Evolutionary conservation across 1,140 invertebrate genomes (phyloP).

Genomic region (Drosophila auraria): DNA sequence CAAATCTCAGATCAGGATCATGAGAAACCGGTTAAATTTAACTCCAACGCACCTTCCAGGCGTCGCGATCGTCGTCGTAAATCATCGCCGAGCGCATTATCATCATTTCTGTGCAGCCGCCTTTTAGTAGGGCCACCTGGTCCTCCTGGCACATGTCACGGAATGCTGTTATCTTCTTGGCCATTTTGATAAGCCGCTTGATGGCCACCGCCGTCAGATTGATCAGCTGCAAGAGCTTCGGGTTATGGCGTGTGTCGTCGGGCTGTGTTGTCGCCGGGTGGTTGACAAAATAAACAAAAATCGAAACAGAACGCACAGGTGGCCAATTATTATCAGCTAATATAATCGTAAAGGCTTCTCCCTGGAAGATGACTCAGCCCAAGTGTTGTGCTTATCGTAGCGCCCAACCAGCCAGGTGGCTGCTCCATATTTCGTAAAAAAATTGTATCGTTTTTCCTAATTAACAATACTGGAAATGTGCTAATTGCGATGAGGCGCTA

Average conservation of each 20-base stretch:
- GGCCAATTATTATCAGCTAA: slow-evolving; percentile 44
- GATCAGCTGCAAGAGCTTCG: slow-evolving; percentile 92
- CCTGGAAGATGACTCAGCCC: slow-evolving; percentile 48
- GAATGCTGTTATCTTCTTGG: slow-evolving; percentile 94
- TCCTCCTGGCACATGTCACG: slow-evolving; percentile 96
- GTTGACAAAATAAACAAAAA: slow-evolving; percentile 33
- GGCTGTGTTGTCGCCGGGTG: slow-evolving; percentile 80
- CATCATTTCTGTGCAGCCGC: slow-evolving; percentile 92
- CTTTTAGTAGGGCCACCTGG: slow-evolving; percentile 95
- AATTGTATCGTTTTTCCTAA: slow-evolving; percentile 76
- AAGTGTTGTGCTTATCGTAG: slow-evolving; percentile 50
- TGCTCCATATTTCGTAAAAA: slow-evolving; percentile 53
- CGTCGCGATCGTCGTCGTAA: slow-evolving; percentile 93
- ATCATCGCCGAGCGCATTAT: slow-evolving; percentile 94
- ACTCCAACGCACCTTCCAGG: slow-evolving; percentile 90
- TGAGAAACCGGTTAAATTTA: background rate
- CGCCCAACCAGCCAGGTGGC: slow-evolving; percentile 60
- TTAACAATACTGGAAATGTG: slow-evolving; percentile 76
- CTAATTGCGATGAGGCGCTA: slow-evolving; percentile 69
- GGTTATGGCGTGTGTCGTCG: slow-evolving; percentile 88
- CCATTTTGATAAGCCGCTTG: slow-evolving; percentile 95
- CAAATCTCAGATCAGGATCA: background rate
- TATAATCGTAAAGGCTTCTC: slow-evolving; percentile 37
- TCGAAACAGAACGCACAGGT: slow-evolving; percentile 42
- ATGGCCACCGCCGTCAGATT: slow-evolving; percentile 96